Percentiles rank a stretch among this genome's conserved stretches.
phyloP scores from a whole-genome alignment of 2,113 vertebrate genomes.

The Himantopus leucocephalus region DNA sequence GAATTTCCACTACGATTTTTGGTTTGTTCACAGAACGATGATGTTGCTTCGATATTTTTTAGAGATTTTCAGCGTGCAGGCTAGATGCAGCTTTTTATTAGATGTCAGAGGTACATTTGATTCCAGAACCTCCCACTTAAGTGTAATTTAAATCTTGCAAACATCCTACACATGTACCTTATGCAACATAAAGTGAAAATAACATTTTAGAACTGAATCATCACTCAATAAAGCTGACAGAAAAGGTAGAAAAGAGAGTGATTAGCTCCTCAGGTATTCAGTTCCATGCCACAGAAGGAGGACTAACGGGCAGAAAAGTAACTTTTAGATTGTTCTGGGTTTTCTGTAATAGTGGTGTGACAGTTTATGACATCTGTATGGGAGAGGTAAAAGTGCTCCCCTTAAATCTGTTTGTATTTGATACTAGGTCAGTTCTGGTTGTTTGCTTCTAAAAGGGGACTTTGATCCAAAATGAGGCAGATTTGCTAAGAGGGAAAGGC shows the following conservation, averaged over 20 bases:
- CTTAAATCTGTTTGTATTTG: neutral
- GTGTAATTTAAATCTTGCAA: slow-evolving; percentile 58
- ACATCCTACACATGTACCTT: slow-evolving; percentile 44
- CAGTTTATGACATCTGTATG: neutral
- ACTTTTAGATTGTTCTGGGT: neutral
- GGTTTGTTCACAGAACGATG: neutral
- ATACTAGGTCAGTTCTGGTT: neutral
- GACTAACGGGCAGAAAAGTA: neutral
- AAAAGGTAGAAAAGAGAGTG: neutral
- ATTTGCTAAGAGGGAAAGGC: neutral
- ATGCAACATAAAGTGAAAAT: slow-evolving; percentile 50
- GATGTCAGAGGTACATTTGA: slow-evolving; percentile 32
- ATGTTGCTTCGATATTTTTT: neutral
- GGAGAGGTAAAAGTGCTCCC: neutral
- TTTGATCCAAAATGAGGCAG: neutral
- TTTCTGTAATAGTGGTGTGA: neutral
- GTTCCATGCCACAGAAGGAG: neutral
- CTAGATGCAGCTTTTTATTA: slow-evolving; percentile 25
- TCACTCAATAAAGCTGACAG: slow-evolving; percentile 26
- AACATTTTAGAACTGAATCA: slow-evolving; percentile 50
- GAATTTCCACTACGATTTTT: neutral
- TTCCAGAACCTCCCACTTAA: slow-evolving; percentile 60
- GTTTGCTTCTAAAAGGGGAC: neutral
- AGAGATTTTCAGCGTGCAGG: neutral
- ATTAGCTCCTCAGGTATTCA: slow-evolving; percentile 17